phyloP scores from a whole-genome alignment of 2,113 vertebrate species.

The Percina caprodes region DNA sequence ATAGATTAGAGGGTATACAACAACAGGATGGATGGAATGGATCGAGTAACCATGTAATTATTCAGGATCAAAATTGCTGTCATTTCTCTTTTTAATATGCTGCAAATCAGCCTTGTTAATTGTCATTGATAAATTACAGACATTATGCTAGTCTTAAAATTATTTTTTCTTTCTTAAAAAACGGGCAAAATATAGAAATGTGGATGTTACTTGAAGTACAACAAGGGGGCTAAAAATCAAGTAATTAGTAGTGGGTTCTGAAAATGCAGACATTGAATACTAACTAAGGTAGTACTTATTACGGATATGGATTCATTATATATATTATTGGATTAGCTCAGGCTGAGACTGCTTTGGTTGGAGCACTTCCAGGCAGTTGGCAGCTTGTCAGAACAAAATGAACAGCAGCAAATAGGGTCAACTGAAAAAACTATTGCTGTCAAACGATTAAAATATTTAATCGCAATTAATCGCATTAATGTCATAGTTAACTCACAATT shows the following conservation, averaged over 20 bases:
- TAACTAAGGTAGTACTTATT: not conserved
- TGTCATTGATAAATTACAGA: slow-evolving; percentile 22
- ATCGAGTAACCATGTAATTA: slow-evolving; percentile 33
- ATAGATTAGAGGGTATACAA: not conserved
- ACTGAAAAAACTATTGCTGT: not conserved
- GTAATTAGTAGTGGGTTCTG: not conserved
- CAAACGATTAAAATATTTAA: no score
- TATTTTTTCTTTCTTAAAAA: not conserved
- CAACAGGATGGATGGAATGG: slow-evolving; percentile 16
- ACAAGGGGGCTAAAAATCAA: not conserved
- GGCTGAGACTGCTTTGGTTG: not conserved
- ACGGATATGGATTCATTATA: not conserved
- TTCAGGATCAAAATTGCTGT: slow-evolving; percentile 16
- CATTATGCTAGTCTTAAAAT: slow-evolving; percentile 3
- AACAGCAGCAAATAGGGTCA: not conserved
- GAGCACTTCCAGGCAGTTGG: slow-evolving; percentile 12
- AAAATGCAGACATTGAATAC: not conserved
- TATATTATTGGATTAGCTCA: not conserved
- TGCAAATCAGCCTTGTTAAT: slow-evolving; percentile 14
- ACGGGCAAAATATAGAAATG: slow-evolving; percentile 4
- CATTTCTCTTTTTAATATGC: slow-evolving; percentile 10
- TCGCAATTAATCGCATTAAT: no score
- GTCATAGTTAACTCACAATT: no score
- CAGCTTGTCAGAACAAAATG: not conserved
- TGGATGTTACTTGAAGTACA: not conserved